Evolutionary conservation across 2,888 invertebrate species (phyloP).

Genomic region (Deilephila elpenor): DNA sequence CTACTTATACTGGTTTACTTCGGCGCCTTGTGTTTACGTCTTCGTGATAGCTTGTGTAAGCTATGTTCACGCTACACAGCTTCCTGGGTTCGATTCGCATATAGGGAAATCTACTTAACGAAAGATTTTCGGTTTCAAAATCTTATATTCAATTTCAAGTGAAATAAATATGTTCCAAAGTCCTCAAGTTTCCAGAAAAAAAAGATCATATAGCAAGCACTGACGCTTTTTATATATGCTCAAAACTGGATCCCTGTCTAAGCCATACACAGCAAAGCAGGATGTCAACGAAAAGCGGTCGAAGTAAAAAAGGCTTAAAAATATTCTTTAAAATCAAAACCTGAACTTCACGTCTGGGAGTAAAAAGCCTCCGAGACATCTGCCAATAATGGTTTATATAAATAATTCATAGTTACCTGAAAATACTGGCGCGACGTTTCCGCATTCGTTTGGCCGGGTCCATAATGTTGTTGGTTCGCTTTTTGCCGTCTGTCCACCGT

Average conservation of each 20-base stretch:
- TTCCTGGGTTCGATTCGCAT: too few species aligned
- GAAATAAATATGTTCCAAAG: too few species aligned
- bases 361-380: conserved; percentile 8
- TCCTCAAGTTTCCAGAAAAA: too few species aligned
- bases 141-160: too few species aligned
- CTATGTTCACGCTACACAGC: too few species aligned
- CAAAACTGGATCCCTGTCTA: conserved; percentile 35
- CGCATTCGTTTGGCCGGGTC: conserved; percentile 63
- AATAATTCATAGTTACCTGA: conserved; percentile 64
- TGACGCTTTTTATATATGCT: conserved; percentile 31
- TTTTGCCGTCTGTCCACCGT: conserved; percentile 55
- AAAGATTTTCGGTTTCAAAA: too few species aligned
- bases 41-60: too few species aligned
- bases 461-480: conserved; percentile 48
- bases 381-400: conserved; percentile 35
- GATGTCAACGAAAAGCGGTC: conserved; percentile 36
- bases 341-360: neutral
- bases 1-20: too few species aligned
- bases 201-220: neutral
- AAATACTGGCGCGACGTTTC: conserved; percentile 71
- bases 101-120: too few species aligned
- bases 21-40: too few species aligned
- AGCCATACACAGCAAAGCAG: conserved; percentile 6
- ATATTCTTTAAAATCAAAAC: conserved; percentile 25
- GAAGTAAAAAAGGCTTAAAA: conserved; percentile 2